Evolutionary conservation across 1,140 invertebrate genomes (phyloP).

Genomic region (Melitaea cinxia): DNA sequence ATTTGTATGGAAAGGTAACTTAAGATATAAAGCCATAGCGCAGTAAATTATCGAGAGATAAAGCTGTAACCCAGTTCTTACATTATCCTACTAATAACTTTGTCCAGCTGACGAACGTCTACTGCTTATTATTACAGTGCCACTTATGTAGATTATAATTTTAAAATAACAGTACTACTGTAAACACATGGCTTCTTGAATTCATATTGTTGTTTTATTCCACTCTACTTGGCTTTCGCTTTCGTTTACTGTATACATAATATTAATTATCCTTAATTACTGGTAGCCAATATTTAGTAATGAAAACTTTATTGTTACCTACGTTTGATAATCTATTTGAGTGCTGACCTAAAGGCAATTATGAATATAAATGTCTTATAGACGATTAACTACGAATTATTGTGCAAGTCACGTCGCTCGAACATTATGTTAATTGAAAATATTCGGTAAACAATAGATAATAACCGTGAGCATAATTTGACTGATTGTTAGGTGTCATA

Average conservation of each 20-base stretch:
- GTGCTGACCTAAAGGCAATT: slow-evolving; percentile 12
- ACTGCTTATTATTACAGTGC: too few species aligned
- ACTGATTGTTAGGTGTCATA: background rate
- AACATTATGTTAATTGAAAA: slow-evolving; percentile 6
- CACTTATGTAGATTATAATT: too few species aligned
- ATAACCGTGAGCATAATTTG: slow-evolving; percentile 2
- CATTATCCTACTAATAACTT: too few species aligned
- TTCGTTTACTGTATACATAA: background rate
- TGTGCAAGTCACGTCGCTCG: background rate
- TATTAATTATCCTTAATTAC: slow-evolving; percentile 1
- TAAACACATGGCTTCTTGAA: too few species aligned
- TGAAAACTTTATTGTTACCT: slow-evolving; percentile 9
- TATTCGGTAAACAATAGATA: slow-evolving; percentile 8
- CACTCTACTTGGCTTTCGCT: too few species aligned
- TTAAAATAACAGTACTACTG: too few species aligned
- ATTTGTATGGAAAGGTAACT: too few species aligned
- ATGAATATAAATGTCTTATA: slow-evolving; percentile 2
- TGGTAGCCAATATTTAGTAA: slow-evolving; percentile 8
- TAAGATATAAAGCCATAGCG: too few species aligned
- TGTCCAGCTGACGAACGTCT: too few species aligned
- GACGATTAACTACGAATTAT: slow-evolving; percentile 1
- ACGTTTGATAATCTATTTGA: slow-evolving; percentile 21
- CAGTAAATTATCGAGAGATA: too few species aligned
- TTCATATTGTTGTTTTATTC: too few species aligned
- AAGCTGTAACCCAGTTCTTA: too few species aligned